A percentile compares a stretch with the other conserved stretches of the same genome.
Conservation (phyloP, 2,113 vertebrate genomes). For the Illadopsis cleaveri region DNA sequence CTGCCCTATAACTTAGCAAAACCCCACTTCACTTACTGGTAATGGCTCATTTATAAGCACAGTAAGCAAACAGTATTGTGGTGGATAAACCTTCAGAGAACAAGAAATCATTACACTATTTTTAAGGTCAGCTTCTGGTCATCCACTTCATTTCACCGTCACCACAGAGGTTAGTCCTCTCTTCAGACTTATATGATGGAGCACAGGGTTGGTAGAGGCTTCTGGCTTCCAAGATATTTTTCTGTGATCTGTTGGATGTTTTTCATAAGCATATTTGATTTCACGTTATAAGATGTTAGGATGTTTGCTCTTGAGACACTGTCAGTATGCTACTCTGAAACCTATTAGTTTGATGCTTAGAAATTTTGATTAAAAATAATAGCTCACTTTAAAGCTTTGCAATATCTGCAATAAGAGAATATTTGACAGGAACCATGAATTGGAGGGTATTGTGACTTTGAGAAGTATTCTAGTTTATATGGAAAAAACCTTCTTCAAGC, state of each 20-base stretch:
- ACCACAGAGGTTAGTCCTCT: not conserved
- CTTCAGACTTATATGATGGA: not conserved
- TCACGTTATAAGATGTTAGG: accelerated
- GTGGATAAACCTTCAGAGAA: not conserved
- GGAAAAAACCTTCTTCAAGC: not conserved
- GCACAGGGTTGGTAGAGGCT: accelerated
- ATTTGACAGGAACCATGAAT: not conserved
- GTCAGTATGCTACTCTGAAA: not conserved
- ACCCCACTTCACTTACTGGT: not conserved
- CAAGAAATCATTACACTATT: not conserved
- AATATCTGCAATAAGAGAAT: not conserved
- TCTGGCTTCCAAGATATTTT: not conserved
- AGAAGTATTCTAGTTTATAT: not conserved
- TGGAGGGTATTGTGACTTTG: not conserved
- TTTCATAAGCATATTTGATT: not conserved
- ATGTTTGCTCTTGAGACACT: not conserved
- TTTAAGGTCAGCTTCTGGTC: not conserved
- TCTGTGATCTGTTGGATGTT: not conserved
- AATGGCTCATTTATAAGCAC: not conserved
- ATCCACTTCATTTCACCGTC: not conserved
- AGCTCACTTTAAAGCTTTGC: not conserved
- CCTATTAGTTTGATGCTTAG: not conserved
- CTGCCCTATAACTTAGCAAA: not conserved
- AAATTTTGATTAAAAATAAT: not conserved
- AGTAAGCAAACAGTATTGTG: not conserved